phyloP scores from a whole-genome alignment of 2,888 invertebrate genomes.

The Pachliopta kotzebuea region DNA sequence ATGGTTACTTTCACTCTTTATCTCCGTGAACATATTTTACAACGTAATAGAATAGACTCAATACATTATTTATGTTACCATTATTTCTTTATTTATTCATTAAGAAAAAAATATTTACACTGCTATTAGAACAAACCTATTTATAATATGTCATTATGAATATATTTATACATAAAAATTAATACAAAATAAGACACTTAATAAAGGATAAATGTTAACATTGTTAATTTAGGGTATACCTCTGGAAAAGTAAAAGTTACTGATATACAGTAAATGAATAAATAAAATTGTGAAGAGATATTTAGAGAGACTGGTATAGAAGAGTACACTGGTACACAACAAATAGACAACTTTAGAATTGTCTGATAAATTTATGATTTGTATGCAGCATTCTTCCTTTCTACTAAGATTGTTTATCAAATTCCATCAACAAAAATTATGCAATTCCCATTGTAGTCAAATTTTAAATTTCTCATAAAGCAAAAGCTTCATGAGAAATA shows the following conservation, averaged over 20 bases:
- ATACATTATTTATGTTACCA: neutral
- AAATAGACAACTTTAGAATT: neutral
- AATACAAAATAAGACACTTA: too few relatives aligned
- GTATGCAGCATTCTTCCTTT: neutral
- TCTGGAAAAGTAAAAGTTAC: neutral
- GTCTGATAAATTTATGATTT: neutral
- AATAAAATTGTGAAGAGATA: neutral
- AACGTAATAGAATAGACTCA: neutral
- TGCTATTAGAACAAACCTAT: too few relatives aligned
- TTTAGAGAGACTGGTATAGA: too few relatives aligned
- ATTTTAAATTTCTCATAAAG: neutral
- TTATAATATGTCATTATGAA: too few relatives aligned
- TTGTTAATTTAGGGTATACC: too few relatives aligned
- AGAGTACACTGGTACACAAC: neutral
- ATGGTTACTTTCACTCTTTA: slow-evolving; percentile 71
- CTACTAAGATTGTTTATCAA: neutral
- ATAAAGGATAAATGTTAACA: too few relatives aligned
- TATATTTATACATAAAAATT: too few relatives aligned
- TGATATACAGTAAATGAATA: neutral
- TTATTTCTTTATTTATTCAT: neutral
- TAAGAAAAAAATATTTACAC: too few relatives aligned
- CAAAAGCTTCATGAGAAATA: neutral
- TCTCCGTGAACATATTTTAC: slow-evolving; percentile 37
- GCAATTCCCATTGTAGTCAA: neutral
- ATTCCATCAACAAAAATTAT: neutral